phyloP scores from a whole-genome alignment of 1,140 invertebrate genomes.

The Meloidogyne floridensis region DNA sequence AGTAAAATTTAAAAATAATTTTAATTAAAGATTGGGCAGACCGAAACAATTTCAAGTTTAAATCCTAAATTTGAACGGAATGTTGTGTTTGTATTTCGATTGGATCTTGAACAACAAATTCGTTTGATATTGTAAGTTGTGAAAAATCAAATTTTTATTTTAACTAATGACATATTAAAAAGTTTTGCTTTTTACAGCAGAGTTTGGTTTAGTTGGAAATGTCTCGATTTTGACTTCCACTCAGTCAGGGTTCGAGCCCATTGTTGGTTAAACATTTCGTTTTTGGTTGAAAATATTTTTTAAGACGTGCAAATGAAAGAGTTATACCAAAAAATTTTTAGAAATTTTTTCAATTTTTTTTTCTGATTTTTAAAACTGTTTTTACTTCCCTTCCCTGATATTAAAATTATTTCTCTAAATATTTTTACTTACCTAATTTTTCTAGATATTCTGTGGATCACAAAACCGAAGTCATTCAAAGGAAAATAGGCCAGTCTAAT shows the following conservation, averaged over 20 bases:
- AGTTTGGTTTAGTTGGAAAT: slow-evolving; percentile 1
- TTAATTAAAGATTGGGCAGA: slow-evolving; percentile 42
- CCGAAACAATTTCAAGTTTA: slow-evolving; percentile 37
- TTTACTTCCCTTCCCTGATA: no score
- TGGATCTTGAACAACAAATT: slow-evolving; percentile 37
- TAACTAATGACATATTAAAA: background rate
- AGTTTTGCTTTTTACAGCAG: background rate
- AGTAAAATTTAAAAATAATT: background rate
- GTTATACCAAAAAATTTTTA: no score
- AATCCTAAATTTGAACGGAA: slow-evolving; percentile 36
- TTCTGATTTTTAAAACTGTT: no score
- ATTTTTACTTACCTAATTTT: no score
- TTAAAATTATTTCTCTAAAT: no score
- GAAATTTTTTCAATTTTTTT: no score
- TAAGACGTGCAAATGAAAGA: background rate
- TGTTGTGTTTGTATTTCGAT: slow-evolving; percentile 30
- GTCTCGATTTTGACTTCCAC: slow-evolving; percentile 30
- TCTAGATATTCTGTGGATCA: slow-evolving; percentile 16
- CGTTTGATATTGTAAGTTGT: slow-evolving; percentile 40
- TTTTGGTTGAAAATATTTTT: slow-evolving; percentile 31
- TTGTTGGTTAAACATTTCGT: background rate
- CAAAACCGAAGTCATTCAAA: background rate
- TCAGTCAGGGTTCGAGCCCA: slow-evolving; percentile 28
- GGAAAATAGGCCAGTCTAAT: background rate
- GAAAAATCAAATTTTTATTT: slow-evolving; percentile 16